phyloP scores from a whole-genome alignment of 2,888 invertebrate genomes.

The Ypsolopha sequella region DNA sequence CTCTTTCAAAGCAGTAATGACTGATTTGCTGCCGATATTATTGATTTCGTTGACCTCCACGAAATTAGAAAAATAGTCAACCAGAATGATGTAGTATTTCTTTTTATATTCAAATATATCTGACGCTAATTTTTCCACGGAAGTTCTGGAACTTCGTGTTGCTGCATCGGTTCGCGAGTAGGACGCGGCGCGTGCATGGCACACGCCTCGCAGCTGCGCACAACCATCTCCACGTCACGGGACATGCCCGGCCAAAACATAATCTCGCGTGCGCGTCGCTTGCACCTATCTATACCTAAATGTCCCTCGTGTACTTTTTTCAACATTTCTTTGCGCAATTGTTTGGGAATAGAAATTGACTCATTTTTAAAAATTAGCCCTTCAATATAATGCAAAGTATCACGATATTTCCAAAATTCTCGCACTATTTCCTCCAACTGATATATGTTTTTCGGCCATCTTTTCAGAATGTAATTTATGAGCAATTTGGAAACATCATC shows the following conservation, averaged over 20 bases:
- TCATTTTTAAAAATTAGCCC: background rate
- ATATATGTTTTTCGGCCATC: background rate
- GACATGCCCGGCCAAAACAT: no score
- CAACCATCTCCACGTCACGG: slow-evolving; percentile 11
- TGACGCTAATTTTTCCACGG: background rate
- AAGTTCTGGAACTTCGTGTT: no score
- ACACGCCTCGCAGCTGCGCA: slow-evolving; percentile 9
- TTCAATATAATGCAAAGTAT: background rate
- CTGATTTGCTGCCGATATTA: background rate
- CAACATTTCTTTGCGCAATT: slow-evolving; percentile 1
- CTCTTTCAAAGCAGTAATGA: background rate
- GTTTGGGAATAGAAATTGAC: background rate
- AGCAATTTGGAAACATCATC: background rate
- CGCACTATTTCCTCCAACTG: background rate
- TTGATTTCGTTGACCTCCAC: background rate
- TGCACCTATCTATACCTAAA: slow-evolving; percentile 9
- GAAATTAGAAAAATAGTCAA: background rate
- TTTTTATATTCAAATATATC: background rate
- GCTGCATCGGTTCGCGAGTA: no score
- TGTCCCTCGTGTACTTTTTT: slow-evolving; percentile 9
- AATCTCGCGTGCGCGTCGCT: slow-evolving; percentile 11
- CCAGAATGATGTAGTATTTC: background rate
- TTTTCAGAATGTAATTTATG: background rate
- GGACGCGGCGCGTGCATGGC: background rate
- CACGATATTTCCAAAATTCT: background rate